Conservation (phyloP, 2,797 vertebrate genomes). For the Hyperoplus immaculatus region DNA sequence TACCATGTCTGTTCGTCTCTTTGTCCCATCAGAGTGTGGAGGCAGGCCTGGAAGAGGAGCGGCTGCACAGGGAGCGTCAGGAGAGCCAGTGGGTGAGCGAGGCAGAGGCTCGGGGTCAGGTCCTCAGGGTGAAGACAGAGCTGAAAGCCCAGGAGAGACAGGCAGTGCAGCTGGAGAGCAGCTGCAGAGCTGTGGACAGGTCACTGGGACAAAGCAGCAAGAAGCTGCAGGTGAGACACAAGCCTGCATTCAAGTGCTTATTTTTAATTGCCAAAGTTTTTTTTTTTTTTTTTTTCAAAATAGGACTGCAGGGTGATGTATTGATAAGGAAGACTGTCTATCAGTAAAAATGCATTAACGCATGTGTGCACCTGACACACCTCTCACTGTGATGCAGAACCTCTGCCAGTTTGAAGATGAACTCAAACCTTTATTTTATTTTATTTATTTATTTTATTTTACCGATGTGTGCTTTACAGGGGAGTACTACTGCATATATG, state of each 20-base stretch:
- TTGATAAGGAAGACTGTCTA: background rate
- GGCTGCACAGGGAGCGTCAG: constrained; percentile 90
- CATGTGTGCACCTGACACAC: constrained; percentile 3
- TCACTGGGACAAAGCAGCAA: constrained; percentile 93
- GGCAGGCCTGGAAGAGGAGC: constrained; percentile 92
- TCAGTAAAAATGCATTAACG: constrained; percentile 20
- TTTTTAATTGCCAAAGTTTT: background rate
- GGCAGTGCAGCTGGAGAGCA: constrained; percentile 93
- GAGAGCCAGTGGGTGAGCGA: constrained; percentile 94
- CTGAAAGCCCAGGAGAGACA: constrained; percentile 94
- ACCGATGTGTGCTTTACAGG: background rate
- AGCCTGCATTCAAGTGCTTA: background rate
- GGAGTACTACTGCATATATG: background rate
- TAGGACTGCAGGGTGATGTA: background rate
- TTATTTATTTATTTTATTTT: background rate
- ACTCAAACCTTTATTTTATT: background rate
- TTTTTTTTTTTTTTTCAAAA: background rate
- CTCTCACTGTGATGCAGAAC: background rate
- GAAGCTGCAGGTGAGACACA: constrained; percentile 89
- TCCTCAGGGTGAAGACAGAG: constrained; percentile 91
- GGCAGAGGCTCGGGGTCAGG: constrained; percentile 92
- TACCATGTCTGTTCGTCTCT: constrained; percentile 3
- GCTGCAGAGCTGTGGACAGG: constrained; percentile 93
- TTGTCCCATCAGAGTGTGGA: constrained; percentile 86
- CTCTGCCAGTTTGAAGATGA: background rate